phyloP scores from a whole-genome alignment of 1,140 invertebrate genomes.

The Neodiprion virginianus region DNA sequence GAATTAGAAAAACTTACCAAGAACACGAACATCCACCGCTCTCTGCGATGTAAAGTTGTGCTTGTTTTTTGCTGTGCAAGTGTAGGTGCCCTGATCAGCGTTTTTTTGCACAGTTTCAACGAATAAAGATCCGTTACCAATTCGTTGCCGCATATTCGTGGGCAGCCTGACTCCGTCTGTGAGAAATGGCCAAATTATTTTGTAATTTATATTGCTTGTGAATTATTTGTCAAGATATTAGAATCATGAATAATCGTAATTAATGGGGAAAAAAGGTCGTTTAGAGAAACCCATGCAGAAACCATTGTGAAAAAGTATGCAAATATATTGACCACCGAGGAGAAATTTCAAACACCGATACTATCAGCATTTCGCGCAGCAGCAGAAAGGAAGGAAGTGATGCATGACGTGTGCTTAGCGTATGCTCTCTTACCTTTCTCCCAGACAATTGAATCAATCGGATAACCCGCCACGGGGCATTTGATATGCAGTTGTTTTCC shows the following conservation, averaged over 20 bases:
- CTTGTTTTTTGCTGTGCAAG: slow-evolving; percentile 70
- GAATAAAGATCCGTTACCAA: slow-evolving; percentile 70
- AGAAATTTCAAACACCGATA: too few species aligned
- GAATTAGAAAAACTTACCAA: slow-evolving; percentile 58
- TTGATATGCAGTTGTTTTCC: slow-evolving; percentile 69
- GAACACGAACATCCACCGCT: slow-evolving; percentile 64
- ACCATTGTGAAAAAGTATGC: too few species aligned
- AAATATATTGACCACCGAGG: too few species aligned
- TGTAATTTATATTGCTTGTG: too few species aligned
- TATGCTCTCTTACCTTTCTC: slow-evolving; percentile 66
- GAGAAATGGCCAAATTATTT: slow-evolving; percentile 32
- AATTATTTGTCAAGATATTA: too few species aligned
- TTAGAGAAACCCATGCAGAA: too few species aligned
- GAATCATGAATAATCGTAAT: too few species aligned
- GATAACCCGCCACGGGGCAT: slow-evolving; percentile 77
- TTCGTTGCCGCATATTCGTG: slow-evolving; percentile 73
- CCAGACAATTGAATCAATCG: slow-evolving; percentile 71
- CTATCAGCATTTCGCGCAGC: too few species aligned
- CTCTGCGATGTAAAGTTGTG: slow-evolving; percentile 66
- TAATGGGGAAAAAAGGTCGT: too few species aligned
- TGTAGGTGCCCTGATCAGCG: slow-evolving; percentile 73
- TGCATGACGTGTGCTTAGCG: background rate
- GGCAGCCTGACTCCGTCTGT: slow-evolving; percentile 69
- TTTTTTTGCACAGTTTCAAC: slow-evolving; percentile 70
- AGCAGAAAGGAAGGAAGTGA: too few species aligned